Evolutionary conservation across 1,140 invertebrate genomes (phyloP).

Genomic region (Eciton burchellii): DNA sequence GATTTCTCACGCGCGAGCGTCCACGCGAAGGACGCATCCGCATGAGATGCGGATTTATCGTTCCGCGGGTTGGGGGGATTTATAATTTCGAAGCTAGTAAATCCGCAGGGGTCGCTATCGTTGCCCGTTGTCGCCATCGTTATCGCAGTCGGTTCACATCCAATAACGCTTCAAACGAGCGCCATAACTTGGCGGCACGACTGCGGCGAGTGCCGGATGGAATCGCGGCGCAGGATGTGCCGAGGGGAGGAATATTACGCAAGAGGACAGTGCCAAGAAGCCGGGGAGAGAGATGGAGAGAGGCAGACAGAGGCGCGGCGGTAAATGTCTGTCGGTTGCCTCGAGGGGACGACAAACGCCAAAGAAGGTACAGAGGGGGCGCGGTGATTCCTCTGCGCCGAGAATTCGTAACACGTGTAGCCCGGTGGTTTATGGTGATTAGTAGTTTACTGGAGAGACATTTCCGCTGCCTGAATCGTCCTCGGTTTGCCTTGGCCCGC

Average conservation of each 20-base stretch:
- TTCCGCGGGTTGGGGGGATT: neutral
- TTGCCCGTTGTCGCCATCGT: neutral
- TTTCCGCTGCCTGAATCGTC: slow-evolving; percentile 80
- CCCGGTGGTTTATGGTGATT: slow-evolving; percentile 84
- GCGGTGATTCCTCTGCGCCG: slow-evolving; percentile 78
- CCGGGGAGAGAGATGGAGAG: neutral
- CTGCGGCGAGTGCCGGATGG: neutral
- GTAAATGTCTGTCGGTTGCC: slow-evolving; percentile 78
- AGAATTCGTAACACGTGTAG: slow-evolving; percentile 84
- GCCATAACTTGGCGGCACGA: neutral
- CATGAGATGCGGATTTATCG: neutral
- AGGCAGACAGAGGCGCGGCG: slow-evolving; percentile 32
- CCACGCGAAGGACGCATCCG: neutral
- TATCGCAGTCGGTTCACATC: neutral
- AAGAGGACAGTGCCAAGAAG: slow-evolving; percentile 46
- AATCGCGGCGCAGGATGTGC: slow-evolving; percentile 1
- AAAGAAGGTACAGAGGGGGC: slow-evolving; percentile 60
- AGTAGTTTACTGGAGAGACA: slow-evolving; percentile 83
- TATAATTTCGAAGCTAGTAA: neutral
- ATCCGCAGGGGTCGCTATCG: no score
- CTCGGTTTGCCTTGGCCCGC: slow-evolving; percentile 71
- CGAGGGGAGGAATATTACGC: slow-evolving; percentile 44
- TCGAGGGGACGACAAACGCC: slow-evolving; percentile 74
- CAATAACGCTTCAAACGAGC: neutral
- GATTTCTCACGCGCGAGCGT: neutral